phyloP scores from a whole-genome alignment of 2,797 vertebrate genomes.

The Urocyon cinereoargenteus region DNA sequence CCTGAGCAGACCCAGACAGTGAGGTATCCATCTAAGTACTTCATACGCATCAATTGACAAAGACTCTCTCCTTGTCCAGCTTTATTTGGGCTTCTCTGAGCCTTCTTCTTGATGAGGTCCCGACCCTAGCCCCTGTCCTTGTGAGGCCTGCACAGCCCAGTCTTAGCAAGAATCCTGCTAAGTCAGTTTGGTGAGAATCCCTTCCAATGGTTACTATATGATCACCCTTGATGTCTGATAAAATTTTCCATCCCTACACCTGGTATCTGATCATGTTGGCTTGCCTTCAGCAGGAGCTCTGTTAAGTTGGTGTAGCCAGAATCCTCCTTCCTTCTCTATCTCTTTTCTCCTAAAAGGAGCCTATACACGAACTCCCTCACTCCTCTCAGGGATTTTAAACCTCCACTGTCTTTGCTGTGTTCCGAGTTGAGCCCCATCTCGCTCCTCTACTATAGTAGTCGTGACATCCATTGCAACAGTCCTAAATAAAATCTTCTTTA shows the following conservation, averaged over 20 bases:
- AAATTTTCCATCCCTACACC: neutral
- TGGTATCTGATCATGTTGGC: neutral
- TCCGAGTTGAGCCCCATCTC: neutral
- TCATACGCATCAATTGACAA: neutral
- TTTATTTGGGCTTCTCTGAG: neutral
- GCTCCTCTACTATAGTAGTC: too few species aligned
- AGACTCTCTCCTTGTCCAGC: neutral
- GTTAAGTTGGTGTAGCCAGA: neutral
- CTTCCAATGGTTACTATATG: neutral
- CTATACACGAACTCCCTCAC: neutral
- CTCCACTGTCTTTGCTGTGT: neutral
- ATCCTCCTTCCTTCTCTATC: too few species aligned
- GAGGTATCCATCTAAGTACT: neutral
- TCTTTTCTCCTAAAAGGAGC: neutral
- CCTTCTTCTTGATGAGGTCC: neutral
- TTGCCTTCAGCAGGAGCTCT: neutral
- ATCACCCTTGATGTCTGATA: neutral
- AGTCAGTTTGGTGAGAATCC: neutral
- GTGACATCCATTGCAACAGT: neutral
- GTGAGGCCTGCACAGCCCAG: neutral
- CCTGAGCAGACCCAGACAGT: neutral
- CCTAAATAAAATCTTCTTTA: neutral
- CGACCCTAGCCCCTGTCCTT: neutral
- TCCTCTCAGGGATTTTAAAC: neutral
- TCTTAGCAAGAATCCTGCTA: neutral